These are phyloP conservation scores for Sus scrofa DNA, from an alignment of 2,113 vertebrate genomes.

Conservation along the genomic window T2T-Sscrofa CM000824.6:74468001-74468500, in stretches of 20 bases:
- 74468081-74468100: background rate
- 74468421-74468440: slow-evolving; percentile 38
- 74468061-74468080: no score
- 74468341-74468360: background rate
- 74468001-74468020: background rate
- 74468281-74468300: slow-evolving; percentile 61
- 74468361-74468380: background rate
- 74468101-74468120: background rate
- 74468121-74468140: background rate
- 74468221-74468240: background rate
- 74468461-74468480: slow-evolving; percentile 60
- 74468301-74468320: slow-evolving; percentile 50
- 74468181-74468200: background rate
- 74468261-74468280: background rate
- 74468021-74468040: background rate
- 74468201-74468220: background rate
- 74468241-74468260: background rate
- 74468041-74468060: background rate
- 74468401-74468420: slow-evolving; percentile 27
- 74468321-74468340: slow-evolving; percentile 18
- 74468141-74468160: background rate
- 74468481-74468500: background rate
- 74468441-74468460: slow-evolving; percentile 59
- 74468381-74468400: background rate
- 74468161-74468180: background rate